Base-by-base conservation (phyloP, 2,797 vertebrate species). In the Alectoris magna region DNA sequence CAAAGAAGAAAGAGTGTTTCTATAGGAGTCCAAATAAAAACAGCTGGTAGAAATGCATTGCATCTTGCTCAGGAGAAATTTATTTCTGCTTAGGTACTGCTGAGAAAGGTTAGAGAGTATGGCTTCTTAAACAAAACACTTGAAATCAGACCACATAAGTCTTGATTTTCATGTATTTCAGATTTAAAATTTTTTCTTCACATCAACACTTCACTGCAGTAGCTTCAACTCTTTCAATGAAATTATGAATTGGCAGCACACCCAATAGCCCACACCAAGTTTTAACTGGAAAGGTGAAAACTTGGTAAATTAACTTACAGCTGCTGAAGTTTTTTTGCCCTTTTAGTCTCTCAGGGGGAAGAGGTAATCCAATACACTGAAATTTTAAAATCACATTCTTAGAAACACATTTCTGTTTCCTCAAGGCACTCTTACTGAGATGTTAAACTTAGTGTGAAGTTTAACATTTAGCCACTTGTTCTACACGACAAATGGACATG, bases 391-490 rank as follows among this genome's bases (percentile, higher is more conserved):
- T 84, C 41, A 36, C 53, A 23, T 43, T 90, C 38, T 87, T 34
- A 76, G 84, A 75, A 88, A 46, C 69, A 93, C 1, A 0, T 87
- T 95, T 87, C 68, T 83, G 18, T 88, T 85, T 90, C 88, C 72
- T 95, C 34, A 51, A 83, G 81, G 44, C 55, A 48, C 90, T 93
- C 58, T 91, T 90, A 88, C 71, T 27, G 34, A 87, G 53, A 44
- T 85, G 46, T 74, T 94, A 89, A 90, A 90, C 94, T 87, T 75
- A 48, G 76, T 91, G 62, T 81, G 90, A 95, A 91, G 78, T 89
- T 88, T 74, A 88, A 79, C 66, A 75, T 89, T 92, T 80, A 93
- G 69, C 49, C 43, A 55, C 58, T 92, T 92, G 69, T 91, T 91
- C 75, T 80, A 84, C 69, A 59, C 67, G 82, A 70, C 19, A 84